phyloP scores from a whole-genome alignment of 2,888 invertebrate species.

The Pyrochroa serraticornis region DNA sequence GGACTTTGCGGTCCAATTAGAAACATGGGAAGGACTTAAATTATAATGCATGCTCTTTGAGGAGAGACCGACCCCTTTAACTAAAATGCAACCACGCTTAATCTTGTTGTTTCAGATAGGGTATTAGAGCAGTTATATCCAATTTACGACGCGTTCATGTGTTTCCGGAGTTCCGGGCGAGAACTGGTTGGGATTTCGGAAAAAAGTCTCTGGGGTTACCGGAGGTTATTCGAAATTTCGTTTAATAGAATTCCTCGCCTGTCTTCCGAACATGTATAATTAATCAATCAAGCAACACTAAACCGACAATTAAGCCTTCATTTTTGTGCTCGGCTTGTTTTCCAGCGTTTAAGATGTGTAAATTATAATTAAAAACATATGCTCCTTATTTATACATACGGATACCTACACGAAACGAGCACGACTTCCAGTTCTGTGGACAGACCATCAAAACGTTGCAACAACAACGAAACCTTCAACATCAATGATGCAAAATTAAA shows the following conservation, averaged over 20 bases:
- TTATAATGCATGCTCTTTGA: constrained; percentile 39
- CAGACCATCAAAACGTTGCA: too few relatives aligned
- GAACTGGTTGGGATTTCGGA: too few relatives aligned
- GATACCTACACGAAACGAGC: too few relatives aligned
- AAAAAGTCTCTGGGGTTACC: neutral
- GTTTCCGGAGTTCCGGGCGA: neutral
- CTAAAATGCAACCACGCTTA: constrained; percentile 26
- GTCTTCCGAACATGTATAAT: constrained; percentile 41
- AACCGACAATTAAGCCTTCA: constrained; percentile 44
- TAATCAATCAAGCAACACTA: constrained; percentile 46
- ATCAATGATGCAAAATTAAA: too few relatives aligned
- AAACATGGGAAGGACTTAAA: constrained; percentile 34
- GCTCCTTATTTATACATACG: constrained; percentile 29
- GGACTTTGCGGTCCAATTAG: constrained; percentile 40
- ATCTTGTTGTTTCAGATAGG: constrained; percentile 30
- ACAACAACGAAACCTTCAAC: too few relatives aligned
- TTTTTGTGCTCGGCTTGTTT: constrained; percentile 37
- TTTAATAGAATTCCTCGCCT: constrained; percentile 44
- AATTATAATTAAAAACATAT: constrained; percentile 38
- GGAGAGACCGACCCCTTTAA: constrained; percentile 25
- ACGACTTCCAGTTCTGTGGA: too few relatives aligned
- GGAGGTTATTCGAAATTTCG: constrained; percentile 27
- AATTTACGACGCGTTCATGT: constrained; percentile 14
- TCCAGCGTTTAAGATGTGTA: constrained; percentile 34
- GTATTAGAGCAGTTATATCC: constrained; percentile 23